Base-by-base conservation (phyloP, 37 sponge, comb jelly and placozoan genomes). In the Aphrocallistes beatrix region DNA sequence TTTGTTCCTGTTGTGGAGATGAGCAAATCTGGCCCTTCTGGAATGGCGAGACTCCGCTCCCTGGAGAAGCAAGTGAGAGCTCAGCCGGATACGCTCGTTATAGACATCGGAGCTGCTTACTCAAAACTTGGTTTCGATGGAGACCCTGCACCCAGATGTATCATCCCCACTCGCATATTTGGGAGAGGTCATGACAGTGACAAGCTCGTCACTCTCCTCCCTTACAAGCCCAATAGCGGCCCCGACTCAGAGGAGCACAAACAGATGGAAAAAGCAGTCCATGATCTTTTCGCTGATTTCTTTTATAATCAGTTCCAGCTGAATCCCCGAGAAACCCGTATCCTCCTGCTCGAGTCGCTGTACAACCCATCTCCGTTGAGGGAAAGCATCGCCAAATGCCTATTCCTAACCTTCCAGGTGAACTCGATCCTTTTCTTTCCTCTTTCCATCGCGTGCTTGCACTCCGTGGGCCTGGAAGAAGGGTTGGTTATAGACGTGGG, bases 361-460 rank as follows among this genome's bases (percentile, higher is more conserved):
- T 13, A 25, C 17, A 60, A 13, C 75, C 75, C 75, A 19, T 60
- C 75, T 13, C 75, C 75, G 28, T 13, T 60, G 17, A 60, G 34
- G 75, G 75, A 60, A 30, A 13, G 17, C 34, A 60, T 60, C 8
- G 75, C 75, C 75, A 60, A 60, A 13, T 60, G 75, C n/a, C 75
- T 60, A 13, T 60, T 60, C 75, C 3, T 60, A 30, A 25, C 75
- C 34, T 60, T 25, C 75, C 75, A 60, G 75, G 75, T 60, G 34
- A 19, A 60, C 75, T 60, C 83, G 23, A 38, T 82, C 38, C 83
- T 82, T 8, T 82, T 82, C 83, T 82, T 82, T 37, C 83, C 83
- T 1, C 83, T 36, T 17, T 82, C 83, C 38, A 82, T 82, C 6
- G 75, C 75, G 6, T 60, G 75, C n/a, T 30, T 60, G 34, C 75